Base-by-base conservation (phyloP, 2,888 invertebrate species). In the Erannis defoliaria region DNA sequence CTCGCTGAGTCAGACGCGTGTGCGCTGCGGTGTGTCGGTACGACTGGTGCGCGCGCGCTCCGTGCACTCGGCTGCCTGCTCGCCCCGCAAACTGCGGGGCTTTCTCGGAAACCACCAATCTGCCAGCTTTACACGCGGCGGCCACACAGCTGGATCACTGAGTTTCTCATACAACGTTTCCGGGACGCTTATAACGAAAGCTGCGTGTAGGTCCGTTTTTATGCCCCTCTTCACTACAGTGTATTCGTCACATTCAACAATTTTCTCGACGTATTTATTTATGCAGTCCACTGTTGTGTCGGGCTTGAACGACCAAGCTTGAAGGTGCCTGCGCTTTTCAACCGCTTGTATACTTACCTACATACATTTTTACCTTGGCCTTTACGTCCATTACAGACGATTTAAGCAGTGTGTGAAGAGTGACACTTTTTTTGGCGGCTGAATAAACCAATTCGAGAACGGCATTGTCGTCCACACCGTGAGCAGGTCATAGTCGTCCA, bases 31-130 rank as follows among this genome's bases (percentile, higher is more conserved):
- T 40, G 19, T 2, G 1, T 19, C 0, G 18, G 38, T 19, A 14
- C 38, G 38, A 40, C 38, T 40, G 38, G 18, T 9, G 14, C 35
- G 35, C 35, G n/a, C n/a, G n/a, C n/a, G n/a, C n/a, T 35, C 33
- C 12, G 33, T 3, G 33, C 12, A 10, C 12, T 33, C 35, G 5
- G 35, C 6, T 6, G 35, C 14, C 3, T 14, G n/a, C 3, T 35
- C 35, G 35, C 35, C 35, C 35, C 35, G 35, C 35, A 4, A 4
- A 6, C 35, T 5, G n/a, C 35, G 35, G 35, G 35, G 35, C 35
- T 35, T n/a, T 35, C 35, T 35, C 14, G 35, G n/a, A n/a, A n/a
- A 37, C 37, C 37, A 37, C 37, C 16, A 37, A 0, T 37, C 37
- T 37, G 37, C 37, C 37, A 37, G 16, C 4, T 37, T 37, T 18